Base-by-base conservation (phyloP, 2,113 vertebrate species). In the Chionis minor region DNA sequence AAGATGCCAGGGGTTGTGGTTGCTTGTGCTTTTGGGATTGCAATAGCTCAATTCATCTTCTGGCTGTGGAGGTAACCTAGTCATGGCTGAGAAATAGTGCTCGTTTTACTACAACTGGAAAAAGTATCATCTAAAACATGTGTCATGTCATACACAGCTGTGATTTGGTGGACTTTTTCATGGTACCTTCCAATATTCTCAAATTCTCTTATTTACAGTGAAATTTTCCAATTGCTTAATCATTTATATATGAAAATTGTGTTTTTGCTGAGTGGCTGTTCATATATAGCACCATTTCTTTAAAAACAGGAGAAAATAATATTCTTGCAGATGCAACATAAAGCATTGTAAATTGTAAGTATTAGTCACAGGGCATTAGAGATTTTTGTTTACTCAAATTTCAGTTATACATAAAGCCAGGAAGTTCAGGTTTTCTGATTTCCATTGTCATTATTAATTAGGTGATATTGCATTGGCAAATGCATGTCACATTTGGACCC, bases 141-240 rank as follows among this genome's bases (percentile, higher is more conserved):
- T 1, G 0, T 13, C 5, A 1, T 45, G 8, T 35, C 45, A 32
- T 21, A 28, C 5, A 22, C 9, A 30, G 18, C 28, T 4, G 1
- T 16, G 9, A 35, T 65, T 72, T 42, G 14, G 8, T 71, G 54
- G 22, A 51, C 22, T 74, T 42, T 8, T 63, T 81, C 26, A 40
- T 35, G 19, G 23, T 38, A 21, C 24, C 2, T 23, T 78, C 15
- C 42, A 42, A 24, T 66, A 66, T 52, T 78, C 27, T 84, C 19
- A 26, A 69, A 4, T 58, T 71, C 5, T 80, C 4, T 32, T 47
- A 52, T 6, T 70, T n/a, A 44, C 22, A n/a, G 22, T 84, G 33
- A 72, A 70, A 58, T 19, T 58, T 92, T 44, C 16, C 15, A 54
- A 10, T n/a, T 70, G 33, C 17, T 20, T 66, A 42, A 63, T 65